Base-by-base conservation (phyloP, 1,140 invertebrate species). In the Ostrea denselamellosa region DNA sequence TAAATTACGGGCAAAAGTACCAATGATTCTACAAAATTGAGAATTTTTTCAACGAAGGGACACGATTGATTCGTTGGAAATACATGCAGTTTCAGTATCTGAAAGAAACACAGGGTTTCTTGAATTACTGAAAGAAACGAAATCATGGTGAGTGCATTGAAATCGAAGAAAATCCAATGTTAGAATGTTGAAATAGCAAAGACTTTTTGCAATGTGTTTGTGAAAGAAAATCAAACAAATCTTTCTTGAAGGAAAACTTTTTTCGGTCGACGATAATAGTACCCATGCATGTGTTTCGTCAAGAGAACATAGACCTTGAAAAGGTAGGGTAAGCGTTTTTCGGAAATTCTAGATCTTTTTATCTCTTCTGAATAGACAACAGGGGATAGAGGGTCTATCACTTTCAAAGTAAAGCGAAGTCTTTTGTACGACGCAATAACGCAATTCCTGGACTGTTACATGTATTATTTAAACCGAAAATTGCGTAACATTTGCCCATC, bases 401-500 rank as follows among this genome's bases (percentile, higher is more conserved):
- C 17, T 7, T 19, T 62, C 17, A 62, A 62, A 62, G 56, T 62
- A 62, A 62, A n/a, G n/a, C 56, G 19, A 14, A 62, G 17, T n/a
- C n/a, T 62, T 17, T 17, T 17, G 56, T 19, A 19, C 17, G n/a
- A 62, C 17, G n/a, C 56, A 62, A 62, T 62, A 19, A 19, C 17
- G n/a, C 17, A 62, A 62, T 62, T 62, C 56, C n/a, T 62, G 56
- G 14, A 19, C 56, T 17, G n/a, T 19, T 62, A n/a, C n/a, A n/a
- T n/a, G n/a, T n/a, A 62, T 62, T 62, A n/a, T 62, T 62, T 62
- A 62, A 62, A n/a, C n/a, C 17, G 56, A 62, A n/a, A 17, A 62
- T 62, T 62, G n/a, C 56, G n/a, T 62, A 62, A 62, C 56, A n/a
- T 62, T 62, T 62, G 34, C 5, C 34, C 34, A 44, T 44, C 34